Percentiles rank a stretch among this genome's conserved stretches.
Conservation (phyloP, 92 coral and sea anemone genomes). For the Paragorgia papillata region DNA sequence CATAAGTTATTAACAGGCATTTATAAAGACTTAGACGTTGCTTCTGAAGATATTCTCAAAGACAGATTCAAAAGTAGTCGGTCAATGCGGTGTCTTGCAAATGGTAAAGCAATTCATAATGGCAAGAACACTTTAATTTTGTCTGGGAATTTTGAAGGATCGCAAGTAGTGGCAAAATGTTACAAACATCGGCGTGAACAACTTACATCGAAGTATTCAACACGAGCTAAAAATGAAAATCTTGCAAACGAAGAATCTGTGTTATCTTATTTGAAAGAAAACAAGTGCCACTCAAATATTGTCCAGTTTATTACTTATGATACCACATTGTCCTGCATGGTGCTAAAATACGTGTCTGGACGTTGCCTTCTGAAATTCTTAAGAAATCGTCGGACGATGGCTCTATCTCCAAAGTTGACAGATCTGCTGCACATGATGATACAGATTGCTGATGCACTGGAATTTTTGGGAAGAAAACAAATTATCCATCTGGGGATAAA, state of each 20-base stretch:
- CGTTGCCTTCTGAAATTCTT: constrained; percentile 9
- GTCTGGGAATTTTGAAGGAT: constrained; percentile 1
- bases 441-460: constrained; percentile 19
- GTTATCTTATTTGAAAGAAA: background rate
- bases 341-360: background rate
- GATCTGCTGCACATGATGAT: constrained; percentile 4
- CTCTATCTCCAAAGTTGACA: background rate
- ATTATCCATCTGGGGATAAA: constrained; percentile 18
- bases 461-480: background rate
- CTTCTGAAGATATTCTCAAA: constrained; percentile 18
- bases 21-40: constrained; percentile 9
- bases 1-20: background rate
- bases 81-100: background rate
- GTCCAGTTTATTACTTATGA: constrained; percentile 3
- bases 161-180: constrained; percentile 20
- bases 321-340: background rate
- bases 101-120: constrained; percentile 4
- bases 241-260: background rate
- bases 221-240: background rate
- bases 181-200: constrained; percentile 12
- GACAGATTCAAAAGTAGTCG: constrained; percentile 4
- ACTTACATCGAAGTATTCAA: background rate
- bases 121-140: constrained; percentile 20
- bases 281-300: background rate
- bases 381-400: constrained; percentile 12